Conservation (phyloP, 2,797 vertebrate genomes). For the Trachops cirrhosus region DNA sequence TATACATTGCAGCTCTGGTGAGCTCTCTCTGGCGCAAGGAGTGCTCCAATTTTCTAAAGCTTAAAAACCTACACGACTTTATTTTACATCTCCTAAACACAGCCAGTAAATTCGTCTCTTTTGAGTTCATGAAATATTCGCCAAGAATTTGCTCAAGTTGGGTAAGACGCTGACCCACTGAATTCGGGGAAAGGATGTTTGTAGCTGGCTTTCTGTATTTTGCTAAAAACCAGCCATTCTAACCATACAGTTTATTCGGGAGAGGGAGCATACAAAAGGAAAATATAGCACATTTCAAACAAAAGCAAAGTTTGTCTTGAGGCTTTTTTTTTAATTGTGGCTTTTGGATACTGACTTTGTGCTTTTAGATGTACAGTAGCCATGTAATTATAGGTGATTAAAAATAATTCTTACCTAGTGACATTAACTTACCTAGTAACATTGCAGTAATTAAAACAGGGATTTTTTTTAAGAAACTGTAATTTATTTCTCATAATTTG, state of each 20-base stretch:
- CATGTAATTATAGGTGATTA: conserved; percentile 57
- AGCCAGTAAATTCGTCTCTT: conserved; percentile 46
- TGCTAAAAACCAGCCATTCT: conserved; percentile 3
- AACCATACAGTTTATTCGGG: background rate
- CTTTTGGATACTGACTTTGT: conserved; percentile 39
- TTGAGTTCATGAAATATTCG: conserved; percentile 31
- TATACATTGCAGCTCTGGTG: background rate
- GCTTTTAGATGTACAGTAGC: conserved; percentile 20
- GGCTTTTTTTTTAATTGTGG: background rate
- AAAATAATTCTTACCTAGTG: conserved; percentile 63
- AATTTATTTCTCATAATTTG: conserved; percentile 63
- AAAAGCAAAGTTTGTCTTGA: conserved; percentile 45
- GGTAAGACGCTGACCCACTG: background rate
- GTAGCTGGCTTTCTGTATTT: background rate
- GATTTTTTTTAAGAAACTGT: conserved; percentile 21
- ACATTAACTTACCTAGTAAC: background rate
- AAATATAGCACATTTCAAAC: conserved; percentile 30
- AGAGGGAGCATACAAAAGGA: background rate
- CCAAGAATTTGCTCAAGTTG: conserved; percentile 36
- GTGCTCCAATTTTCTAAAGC: conserved; percentile 46
- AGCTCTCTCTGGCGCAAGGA: background rate
- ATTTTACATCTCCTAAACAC: conserved; percentile 51
- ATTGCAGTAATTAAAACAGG: conserved; percentile 49
- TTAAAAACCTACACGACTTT: conserved; percentile 12
- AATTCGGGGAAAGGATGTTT: background rate